Evolutionary conservation across 2,888 invertebrate genomes (phyloP), one percentile per base, ranked within the genome.

Genomic region (Epinotia brunnichana): DNA sequence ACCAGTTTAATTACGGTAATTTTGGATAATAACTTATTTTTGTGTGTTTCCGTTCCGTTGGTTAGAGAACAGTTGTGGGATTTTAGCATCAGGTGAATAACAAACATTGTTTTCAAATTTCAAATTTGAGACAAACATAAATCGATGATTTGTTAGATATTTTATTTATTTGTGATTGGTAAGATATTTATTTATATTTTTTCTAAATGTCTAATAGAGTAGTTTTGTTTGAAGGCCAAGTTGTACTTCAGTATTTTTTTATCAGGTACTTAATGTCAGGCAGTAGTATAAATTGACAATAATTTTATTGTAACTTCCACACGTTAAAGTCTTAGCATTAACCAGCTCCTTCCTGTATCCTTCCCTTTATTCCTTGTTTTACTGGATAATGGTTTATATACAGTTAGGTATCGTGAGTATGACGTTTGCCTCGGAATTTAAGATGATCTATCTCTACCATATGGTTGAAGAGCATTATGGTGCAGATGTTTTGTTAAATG

Each of bases 1-100:
- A 81, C 83, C 74, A 53, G 51, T 75, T 77, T 77, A 74, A 76
- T 76, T 77, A 76, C 39, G 61, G 64, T 68, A 56, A 61, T 73
- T 74, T 69, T 64, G 41, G 51, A 29, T 41, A 21, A 51, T 68
- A 68, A 63, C 59, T 72, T 68, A 68, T 21, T 51, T 73, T 63
- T 29, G 39, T 63, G 15, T 3, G 59, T 73, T 68, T 71, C 74
- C 68, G 71, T 59, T 74, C 24, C 21, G 56, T 68, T 68, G 51
- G 48, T 72, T 48, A 71, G 15, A 15, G 61, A 62, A 62, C 53
- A 29, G 57, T 62, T 57, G 48, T 10, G 41, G 62, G 56, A n/a
- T 63, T 62, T 48, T 66, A 24, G 44, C 68, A 62, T 41, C 70
- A 24, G 64, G 39, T 70, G 13, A 15, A 41, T 24, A 2, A 7